phyloP scores from a whole-genome alignment of 2,888 invertebrate genomes.

The Coecobrya sp. region DNA sequence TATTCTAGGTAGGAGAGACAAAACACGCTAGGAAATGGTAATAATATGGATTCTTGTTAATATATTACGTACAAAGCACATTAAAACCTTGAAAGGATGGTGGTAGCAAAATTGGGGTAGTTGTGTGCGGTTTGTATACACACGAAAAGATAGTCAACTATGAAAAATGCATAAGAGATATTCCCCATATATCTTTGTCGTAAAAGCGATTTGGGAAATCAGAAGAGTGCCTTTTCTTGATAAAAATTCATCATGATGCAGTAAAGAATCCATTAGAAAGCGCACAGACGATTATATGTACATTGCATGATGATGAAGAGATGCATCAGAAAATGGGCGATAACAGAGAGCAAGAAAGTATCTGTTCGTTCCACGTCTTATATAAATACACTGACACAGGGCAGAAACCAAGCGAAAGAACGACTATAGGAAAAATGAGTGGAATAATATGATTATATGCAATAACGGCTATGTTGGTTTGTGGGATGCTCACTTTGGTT shows the following conservation, averaged over 20 bases:
- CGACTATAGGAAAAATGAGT: slow-evolving; percentile 7
- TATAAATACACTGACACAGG: neutral
- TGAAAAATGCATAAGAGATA: slow-evolving; percentile 80
- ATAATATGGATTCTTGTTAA: slow-evolving; percentile 19
- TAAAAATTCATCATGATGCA: slow-evolving; percentile 80
- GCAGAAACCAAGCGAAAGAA: slow-evolving; percentile 2
- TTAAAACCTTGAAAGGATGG: slow-evolving; percentile 23
- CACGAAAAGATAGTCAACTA: slow-evolving; percentile 72
- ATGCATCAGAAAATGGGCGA: slow-evolving; percentile 74
- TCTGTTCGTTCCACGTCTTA: slow-evolving; percentile 10
- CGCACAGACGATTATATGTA: slow-evolving; percentile 60
- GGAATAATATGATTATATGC: too few relatives aligned
- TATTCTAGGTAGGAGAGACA: neutral
- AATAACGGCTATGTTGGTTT: neutral
- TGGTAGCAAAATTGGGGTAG: neutral
- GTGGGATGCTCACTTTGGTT: neutral
- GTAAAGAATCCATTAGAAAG: slow-evolving; percentile 80
- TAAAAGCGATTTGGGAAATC: slow-evolving; percentile 81
- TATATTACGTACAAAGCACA: neutral
- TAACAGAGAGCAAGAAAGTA: slow-evolving; percentile 48
- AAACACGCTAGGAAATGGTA: slow-evolving; percentile 32
- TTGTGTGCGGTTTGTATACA: slow-evolving; percentile 21
- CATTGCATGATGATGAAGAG: slow-evolving; percentile 65
- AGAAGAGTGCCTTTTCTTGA: slow-evolving; percentile 79
- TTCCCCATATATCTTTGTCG: slow-evolving; percentile 79